Percentiles rank a stretch among this genome's conserved stretches.
Conservation (phyloP, 2,113 vertebrate genomes). For the Mastomys coucha region DNA sequence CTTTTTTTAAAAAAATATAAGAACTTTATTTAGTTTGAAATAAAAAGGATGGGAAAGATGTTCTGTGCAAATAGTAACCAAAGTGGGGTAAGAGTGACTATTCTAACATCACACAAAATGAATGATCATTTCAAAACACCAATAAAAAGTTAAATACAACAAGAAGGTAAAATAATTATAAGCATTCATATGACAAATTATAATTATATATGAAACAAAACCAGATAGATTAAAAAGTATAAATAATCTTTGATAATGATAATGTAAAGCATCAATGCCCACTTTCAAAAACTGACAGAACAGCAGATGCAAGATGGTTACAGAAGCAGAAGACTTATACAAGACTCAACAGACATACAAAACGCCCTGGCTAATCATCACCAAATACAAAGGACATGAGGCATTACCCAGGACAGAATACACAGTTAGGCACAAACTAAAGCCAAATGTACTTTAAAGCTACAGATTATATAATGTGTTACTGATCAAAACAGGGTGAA, state of each 20-base stretch:
- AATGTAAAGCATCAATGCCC: background rate
- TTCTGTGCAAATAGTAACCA: background rate
- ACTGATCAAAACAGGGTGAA: background rate
- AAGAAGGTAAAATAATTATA: background rate
- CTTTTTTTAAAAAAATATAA: background rate
- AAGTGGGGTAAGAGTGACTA: background rate
- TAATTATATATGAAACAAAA: background rate
- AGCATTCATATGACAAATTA: background rate
- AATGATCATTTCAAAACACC: background rate
- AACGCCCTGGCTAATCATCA: background rate
- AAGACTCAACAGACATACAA: background rate
- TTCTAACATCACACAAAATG: constrained; percentile 10
- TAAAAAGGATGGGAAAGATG: background rate
- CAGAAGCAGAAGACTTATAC: background rate
- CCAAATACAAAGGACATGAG: background rate
- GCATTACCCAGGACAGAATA: background rate
- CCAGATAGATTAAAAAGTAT: background rate
- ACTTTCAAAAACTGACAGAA: background rate
- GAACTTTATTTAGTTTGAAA: background rate
- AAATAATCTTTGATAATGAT: background rate
- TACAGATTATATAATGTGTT: background rate
- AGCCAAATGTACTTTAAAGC: background rate
- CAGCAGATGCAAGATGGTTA: background rate
- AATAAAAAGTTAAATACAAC: background rate
- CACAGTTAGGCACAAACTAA: background rate